Percentiles rank a stretch among this genome's conserved stretches.
Conservation (phyloP, 2,888 invertebrate genomes). For the Noctua comes region DNA sequence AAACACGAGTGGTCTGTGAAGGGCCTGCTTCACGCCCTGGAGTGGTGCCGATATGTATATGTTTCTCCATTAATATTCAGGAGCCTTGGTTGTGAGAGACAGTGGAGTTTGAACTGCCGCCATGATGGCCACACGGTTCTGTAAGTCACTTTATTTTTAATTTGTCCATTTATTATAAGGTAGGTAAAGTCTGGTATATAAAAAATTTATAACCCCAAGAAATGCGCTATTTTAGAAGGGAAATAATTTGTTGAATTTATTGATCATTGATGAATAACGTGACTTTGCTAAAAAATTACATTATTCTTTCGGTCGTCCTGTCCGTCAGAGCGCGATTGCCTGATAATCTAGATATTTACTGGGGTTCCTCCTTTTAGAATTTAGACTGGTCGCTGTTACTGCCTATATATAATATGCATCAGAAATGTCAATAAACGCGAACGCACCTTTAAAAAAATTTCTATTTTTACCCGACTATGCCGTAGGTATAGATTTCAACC, state of each 20-base stretch:
- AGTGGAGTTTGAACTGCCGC: slow-evolving; percentile 18
- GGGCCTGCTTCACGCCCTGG: slow-evolving; percentile 19
- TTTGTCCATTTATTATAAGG: neutral
- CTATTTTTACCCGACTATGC: neutral
- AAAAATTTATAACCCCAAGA: neutral
- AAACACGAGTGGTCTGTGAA: slow-evolving; percentile 30
- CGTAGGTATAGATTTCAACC: too few relatives aligned
- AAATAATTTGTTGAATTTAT: neutral
- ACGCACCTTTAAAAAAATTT: neutral
- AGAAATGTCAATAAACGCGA: neutral
- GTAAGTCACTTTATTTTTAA: slow-evolving; percentile 20
- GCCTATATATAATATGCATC: too few relatives aligned
- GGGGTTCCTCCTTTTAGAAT: neutral
- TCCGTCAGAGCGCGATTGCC: too few relatives aligned
- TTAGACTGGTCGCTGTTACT: neutral
- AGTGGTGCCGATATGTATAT: slow-evolving; percentile 20
- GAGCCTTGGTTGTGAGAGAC: neutral
- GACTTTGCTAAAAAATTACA: neutral
- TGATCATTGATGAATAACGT: neutral
- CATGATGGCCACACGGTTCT: slow-evolving; percentile 16
- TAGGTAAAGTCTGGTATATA: neutral
- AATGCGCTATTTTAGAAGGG: neutral
- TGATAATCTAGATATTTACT: neutral
- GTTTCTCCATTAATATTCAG: slow-evolving; percentile 1
- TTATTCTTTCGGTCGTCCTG: neutral